A percentile compares a stretch with the other conserved stretches of the same genome.
phyloP scores from a whole-genome alignment of 2,797 vertebrate species.

The Anolis apletophallus region DNA sequence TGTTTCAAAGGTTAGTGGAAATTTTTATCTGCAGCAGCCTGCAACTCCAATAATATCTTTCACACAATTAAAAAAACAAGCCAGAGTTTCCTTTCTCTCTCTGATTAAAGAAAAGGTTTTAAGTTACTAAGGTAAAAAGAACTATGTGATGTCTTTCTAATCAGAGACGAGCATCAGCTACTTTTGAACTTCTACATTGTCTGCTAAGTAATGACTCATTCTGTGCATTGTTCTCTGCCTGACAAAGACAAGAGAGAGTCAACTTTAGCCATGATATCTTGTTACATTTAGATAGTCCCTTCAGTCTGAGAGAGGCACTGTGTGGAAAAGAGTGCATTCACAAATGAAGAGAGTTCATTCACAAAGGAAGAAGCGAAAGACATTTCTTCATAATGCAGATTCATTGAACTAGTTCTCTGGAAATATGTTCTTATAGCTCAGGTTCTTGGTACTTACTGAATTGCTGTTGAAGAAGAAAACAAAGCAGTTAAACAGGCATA shows the following conservation, averaged over 20 bases:
- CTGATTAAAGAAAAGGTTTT: constrained; percentile 67
- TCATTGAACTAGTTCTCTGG: not conserved
- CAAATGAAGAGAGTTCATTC: constrained; percentile 60
- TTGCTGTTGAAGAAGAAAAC: not conserved
- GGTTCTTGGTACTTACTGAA: not conserved
- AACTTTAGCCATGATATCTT: constrained; percentile 71
- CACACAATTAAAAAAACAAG: constrained; percentile 37
- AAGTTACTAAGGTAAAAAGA: constrained; percentile 68
- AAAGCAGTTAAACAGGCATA: not conserved
- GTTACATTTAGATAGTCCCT: constrained; percentile 60
- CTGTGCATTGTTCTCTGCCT: constrained; percentile 65
- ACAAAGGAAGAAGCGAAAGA: constrained; percentile 58
- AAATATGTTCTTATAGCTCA: not conserved
- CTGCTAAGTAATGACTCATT: constrained; percentile 70
- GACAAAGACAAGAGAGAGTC: constrained; percentile 60
- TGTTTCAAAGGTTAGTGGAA: constrained; percentile 55
- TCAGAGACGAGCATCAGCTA: constrained; percentile 74
- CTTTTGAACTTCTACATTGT: constrained; percentile 69
- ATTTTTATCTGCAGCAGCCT: constrained; percentile 56
- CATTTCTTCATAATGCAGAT: constrained; percentile 47
- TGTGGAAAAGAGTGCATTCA: constrained; percentile 38
- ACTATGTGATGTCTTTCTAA: constrained; percentile 55
- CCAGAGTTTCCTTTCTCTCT: constrained; percentile 63
- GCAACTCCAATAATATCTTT: constrained; percentile 53
- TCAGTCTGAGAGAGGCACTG: constrained; percentile 51